Conservation (phyloP, 2,888 invertebrate genomes). For the Hecatera dysodea region DNA sequence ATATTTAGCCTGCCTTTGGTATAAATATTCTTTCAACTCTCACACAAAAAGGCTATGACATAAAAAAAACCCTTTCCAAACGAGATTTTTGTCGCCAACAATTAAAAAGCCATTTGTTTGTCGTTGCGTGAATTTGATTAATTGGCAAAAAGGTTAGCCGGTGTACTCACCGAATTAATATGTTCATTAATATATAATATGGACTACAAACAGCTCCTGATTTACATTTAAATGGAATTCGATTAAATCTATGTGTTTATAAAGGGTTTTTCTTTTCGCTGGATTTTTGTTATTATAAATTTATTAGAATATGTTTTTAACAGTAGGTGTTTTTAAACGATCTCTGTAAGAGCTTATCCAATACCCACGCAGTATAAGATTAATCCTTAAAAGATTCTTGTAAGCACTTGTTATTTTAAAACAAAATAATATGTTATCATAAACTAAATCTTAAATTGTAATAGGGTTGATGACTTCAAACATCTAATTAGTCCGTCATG, state of each 20-base stretch:
- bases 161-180: constrained; percentile 53
- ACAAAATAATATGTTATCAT: not conserved
- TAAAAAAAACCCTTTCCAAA: constrained; percentile 38
- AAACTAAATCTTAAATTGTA: not conserved
- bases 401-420: not conserved
- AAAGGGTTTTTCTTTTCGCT: constrained; percentile 11
- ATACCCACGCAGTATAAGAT: too few species aligned
- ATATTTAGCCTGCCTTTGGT: not conserved
- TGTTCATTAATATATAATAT: constrained; percentile 66
- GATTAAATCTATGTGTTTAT: constrained; percentile 38
- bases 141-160: constrained; percentile 62
- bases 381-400: too few species aligned
- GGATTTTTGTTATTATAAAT: not conserved
- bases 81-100: constrained; percentile 59
- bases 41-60: constrained; percentile 30
- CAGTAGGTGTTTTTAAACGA: not conserved
- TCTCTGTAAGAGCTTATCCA: not conserved
- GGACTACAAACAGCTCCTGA: constrained; percentile 55
- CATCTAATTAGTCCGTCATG: too few species aligned
- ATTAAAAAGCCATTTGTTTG: constrained; percentile 66
- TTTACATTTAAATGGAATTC: constrained; percentile 59
- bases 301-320: not conserved
- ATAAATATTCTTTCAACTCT: constrained; percentile 25
- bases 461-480: too few species aligned
- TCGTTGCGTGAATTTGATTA: constrained; percentile 65